Evolutionary conservation across 2,797 vertebrate genomes (phyloP).

Genomic region (Sebastes iracundus): DNA sequence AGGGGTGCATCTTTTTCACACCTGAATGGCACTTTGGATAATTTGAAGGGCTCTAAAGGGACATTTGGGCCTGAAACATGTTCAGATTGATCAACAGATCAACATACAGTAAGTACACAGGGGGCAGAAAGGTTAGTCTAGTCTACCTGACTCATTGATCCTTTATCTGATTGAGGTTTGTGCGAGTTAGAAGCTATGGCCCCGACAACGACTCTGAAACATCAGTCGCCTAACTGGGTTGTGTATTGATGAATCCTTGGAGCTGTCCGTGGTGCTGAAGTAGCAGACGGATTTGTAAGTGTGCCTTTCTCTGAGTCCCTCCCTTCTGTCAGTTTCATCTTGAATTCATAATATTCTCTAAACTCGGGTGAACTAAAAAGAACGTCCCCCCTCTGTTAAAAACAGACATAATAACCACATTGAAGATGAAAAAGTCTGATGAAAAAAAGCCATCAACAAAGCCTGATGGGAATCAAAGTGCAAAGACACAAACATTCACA

Average conservation of each 20-base stretch:
- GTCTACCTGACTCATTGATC: too few species aligned
- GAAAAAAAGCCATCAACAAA: too few species aligned
- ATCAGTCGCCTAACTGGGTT: neutral
- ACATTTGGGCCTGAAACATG: neutral
- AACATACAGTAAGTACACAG: neutral
- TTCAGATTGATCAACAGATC: neutral
- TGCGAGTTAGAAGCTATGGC: neutral
- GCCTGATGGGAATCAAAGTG: too few species aligned
- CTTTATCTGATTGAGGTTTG: neutral
- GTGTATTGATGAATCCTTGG: neutral
- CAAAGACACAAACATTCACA: neutral
- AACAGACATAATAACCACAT: too few species aligned
- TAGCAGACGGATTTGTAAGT: too few species aligned
- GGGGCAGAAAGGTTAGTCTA: too few species aligned
- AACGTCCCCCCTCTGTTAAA: too few species aligned
- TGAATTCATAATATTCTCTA: too few species aligned
- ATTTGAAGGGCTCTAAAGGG: neutral
- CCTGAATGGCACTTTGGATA: neutral
- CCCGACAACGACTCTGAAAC: fast-evolving
- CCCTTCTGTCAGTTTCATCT: too few species aligned
- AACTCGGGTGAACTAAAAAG: too few species aligned
- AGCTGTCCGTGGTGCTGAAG: neutral
- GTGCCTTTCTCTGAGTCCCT: too few species aligned
- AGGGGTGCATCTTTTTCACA: neutral
- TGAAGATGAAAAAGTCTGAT: too few species aligned